Percentiles rank a stretch among this genome's conserved stretches.
phyloP scores from a whole-genome alignment of 1,140 invertebrate species.

The Pteromalus puparum region DNA sequence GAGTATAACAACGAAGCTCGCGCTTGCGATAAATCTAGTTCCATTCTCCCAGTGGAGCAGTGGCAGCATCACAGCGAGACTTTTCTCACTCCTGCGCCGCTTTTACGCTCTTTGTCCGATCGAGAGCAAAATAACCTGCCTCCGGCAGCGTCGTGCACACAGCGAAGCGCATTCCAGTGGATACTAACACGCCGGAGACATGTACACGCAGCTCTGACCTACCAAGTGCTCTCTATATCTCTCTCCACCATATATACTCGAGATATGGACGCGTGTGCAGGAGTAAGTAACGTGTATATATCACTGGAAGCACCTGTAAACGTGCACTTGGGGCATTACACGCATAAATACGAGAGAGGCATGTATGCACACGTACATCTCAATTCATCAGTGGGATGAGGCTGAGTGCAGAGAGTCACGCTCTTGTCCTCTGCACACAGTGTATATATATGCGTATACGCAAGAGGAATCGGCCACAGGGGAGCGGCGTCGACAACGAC shows the following conservation, averaged over 20 bases:
- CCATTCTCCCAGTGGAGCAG: not conserved
- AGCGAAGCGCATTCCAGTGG: not conserved
- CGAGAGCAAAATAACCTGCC: not conserved
- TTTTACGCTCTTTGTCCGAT: constrained; percentile 7
- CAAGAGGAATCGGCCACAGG: not conserved
- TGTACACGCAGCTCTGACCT: not conserved
- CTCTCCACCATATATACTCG: not conserved
- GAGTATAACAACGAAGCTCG: not conserved
- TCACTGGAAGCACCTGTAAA: not conserved
- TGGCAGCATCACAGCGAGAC: not conserved
- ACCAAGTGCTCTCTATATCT: not conserved
- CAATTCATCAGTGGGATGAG: not conserved
- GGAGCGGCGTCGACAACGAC: not conserved
- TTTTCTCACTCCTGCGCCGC: not conserved
- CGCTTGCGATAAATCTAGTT: constrained; percentile 30
- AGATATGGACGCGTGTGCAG: not conserved
- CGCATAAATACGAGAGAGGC: not conserved
- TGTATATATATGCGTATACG: not conserved
- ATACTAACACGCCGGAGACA: constrained; percentile 4
- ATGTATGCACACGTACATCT: not conserved
- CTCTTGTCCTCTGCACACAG: not conserved
- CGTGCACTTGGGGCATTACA: too few relatives aligned
- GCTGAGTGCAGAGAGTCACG: not conserved
- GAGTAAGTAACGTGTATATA: not conserved
- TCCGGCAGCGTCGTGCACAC: not conserved